A percentile compares a stretch with the other conserved stretches of the same genome.
Conservation (phyloP, 2,797 vertebrate genomes). For the Aerospiza tachiro region DNA sequence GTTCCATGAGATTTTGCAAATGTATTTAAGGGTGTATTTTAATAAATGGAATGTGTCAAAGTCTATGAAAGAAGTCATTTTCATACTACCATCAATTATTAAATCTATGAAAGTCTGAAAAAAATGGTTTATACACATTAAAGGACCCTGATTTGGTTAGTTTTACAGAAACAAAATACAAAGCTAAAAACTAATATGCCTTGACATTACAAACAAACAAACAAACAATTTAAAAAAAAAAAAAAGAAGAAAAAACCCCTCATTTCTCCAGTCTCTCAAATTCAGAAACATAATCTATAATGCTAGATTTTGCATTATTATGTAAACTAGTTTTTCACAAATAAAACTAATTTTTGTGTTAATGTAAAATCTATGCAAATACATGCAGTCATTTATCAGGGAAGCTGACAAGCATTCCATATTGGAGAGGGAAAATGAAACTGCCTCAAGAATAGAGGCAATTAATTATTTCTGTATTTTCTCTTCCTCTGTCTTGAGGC, state of each 20-base stretch:
- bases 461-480: conserved; percentile 93
- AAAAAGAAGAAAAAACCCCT: background rate
- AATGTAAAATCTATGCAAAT: conserved; percentile 98
- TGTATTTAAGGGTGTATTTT: background rate
- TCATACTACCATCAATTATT: background rate
- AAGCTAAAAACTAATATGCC: conserved; percentile 18
- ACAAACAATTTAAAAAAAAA: background rate
- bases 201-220: background rate
- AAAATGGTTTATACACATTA: background rate
- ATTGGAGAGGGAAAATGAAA: conserved; percentile 88
- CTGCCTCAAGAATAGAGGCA: conserved; percentile 88
- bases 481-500: conserved; percentile 82
- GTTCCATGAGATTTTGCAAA: background rate
- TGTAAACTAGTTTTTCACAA: conserved; percentile 84
- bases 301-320: conserved; percentile 81
- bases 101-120: background rate
- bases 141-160: background rate
- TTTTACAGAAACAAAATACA: conserved; percentile 3
- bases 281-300: conserved; percentile 72
- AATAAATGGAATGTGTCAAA: background rate
- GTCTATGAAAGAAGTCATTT: background rate
- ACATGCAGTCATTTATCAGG: conserved; percentile 95
- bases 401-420: conserved; percentile 95
- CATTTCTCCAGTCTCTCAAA: conserved; percentile 26
- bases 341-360: conserved; percentile 90